Percentiles rank a stretch among this genome's conserved stretches.
phyloP scores from a whole-genome alignment of 2,797 vertebrate species.

The Enteromius radiatus region DNA sequence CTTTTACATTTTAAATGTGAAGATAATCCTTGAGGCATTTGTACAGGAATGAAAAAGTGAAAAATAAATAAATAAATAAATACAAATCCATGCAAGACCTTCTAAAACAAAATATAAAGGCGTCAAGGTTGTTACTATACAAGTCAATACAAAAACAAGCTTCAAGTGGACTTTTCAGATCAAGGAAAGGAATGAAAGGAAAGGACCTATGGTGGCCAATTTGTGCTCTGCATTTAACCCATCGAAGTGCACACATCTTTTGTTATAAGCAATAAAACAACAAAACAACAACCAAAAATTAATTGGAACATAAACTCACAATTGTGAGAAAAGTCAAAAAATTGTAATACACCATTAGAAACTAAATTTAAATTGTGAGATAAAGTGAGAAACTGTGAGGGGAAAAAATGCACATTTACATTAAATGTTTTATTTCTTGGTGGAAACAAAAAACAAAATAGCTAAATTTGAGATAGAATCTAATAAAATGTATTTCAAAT shows the following conservation, averaged over 20 bases:
- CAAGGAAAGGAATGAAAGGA: no score
- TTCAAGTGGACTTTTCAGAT: slow-evolving; percentile 58
- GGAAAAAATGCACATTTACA: no score
- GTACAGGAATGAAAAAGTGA: background rate
- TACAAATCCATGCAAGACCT: background rate
- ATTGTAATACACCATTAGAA: background rate
- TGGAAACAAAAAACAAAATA: background rate
- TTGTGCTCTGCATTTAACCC: no score
- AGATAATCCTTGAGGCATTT: slow-evolving; percentile 10
- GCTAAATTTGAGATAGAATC: background rate
- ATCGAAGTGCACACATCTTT: no score
- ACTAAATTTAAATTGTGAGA: background rate
- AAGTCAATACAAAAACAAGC: slow-evolving; percentile 42
- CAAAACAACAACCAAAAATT: background rate
- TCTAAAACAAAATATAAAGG: background rate
- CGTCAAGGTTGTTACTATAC: background rate
- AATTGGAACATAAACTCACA: background rate
- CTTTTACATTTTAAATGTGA: slow-evolving; percentile 7
- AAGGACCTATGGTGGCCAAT: no score
- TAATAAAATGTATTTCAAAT: no score
- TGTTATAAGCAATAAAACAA: background rate
- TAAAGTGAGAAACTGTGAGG: no score
- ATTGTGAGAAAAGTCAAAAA: background rate
- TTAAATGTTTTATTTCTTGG: background rate
- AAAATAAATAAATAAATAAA: background rate